Evolutionary conservation across 1,140 invertebrate genomes (phyloP), one percentile per base, ranked within the genome.

Genomic region (Drosophila simulans): DNA sequence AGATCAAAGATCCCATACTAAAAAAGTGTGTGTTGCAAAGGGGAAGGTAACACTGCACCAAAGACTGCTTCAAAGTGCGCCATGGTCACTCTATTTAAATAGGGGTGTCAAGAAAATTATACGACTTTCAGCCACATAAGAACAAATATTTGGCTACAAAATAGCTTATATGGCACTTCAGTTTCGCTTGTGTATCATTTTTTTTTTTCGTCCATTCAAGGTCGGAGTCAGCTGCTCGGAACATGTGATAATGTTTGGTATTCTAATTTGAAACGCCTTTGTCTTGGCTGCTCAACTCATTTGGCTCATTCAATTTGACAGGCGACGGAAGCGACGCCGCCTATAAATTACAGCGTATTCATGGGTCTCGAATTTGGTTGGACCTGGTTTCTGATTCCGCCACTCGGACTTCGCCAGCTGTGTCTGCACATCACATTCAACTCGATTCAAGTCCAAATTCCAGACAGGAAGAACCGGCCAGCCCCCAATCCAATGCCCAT

Each of bases 171-270:
- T 35, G 13, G 34, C 60, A 68, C 40, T 45, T 25, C 59, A 17
- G 22, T 13, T 48, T 48, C 1, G 42, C 31, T 69, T 48, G 49
- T 49, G 17, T 13, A 31, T 31, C 31, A 31, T 31, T 31, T 31
- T 40, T 25, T 40, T 63, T 70, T 70, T 69, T 69, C 35, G 64
- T n/a, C 51, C 43, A 70, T 25, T 48, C 68, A 71, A 71, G 68
- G 68, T 57, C 52, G 57, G 20, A 71, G 64, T 71, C 68, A 71
- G 68, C 68, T 71, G 68, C 68, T 71, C 35, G 68, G 65, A 71
- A 70, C 68, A 71, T 71, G 68, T 70, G 68, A 70, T 71, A 70
- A 71, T 71, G 68, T 71, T 71, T 71, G 64, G 65, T 71, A 71
- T 71, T 71, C 68, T 49, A 70, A 71, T 71, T 71, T 34, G 64